Evolutionary conservation across 2,113 vertebrate species (phyloP), one percentile per base, ranked within the genome.

Genomic region (Anser cygnoides): DNA sequence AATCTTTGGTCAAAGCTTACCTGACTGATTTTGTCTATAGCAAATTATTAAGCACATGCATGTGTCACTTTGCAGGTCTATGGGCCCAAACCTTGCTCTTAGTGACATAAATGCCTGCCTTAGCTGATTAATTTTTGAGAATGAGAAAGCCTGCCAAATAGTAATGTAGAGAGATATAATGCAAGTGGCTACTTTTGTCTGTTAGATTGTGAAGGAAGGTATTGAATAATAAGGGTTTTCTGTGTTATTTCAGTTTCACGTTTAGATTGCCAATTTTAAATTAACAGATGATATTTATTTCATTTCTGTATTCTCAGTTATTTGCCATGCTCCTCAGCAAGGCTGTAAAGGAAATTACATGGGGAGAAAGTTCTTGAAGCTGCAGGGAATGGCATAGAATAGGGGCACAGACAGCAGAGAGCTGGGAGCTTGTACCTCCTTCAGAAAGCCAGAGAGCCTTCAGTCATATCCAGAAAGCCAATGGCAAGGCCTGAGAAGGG

Each of bases 21-120:
- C 52, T 82, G 85, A 62, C 23, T 63, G 57, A 65, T 95, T 94
- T 95, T 92, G n/a, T 71, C 83, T 92, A 50, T 41, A 90, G 71
- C 75, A 92, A 88, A 74, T 82, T 85, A 82, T 18, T 17, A 90
- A 87, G 54, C 28, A 78, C 41, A 5, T 50, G 25, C 2, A 4
- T 37, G 3, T 63, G 49, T 82, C 15, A 0, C 58, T 88, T 85
- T 72, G 25, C 15, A 75, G 62, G 16, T 76, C 37, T 54, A 20
- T 37, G 84, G 68, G 63, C 18, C 39, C 65, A 91, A 73, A 91
- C 28, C 22, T 65, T 92, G 35, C 55, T 81, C 9, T 70, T 75
- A 35, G 29, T 61, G 66, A 44, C 16, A 66, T 29, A 87, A 94
- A 58, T 63, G 17, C 8, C 26, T 54, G 71, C 26, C 37, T 75